Evolutionary conservation across 2,888 invertebrate genomes (phyloP).

Genomic region (Anorthoa munda): DNA sequence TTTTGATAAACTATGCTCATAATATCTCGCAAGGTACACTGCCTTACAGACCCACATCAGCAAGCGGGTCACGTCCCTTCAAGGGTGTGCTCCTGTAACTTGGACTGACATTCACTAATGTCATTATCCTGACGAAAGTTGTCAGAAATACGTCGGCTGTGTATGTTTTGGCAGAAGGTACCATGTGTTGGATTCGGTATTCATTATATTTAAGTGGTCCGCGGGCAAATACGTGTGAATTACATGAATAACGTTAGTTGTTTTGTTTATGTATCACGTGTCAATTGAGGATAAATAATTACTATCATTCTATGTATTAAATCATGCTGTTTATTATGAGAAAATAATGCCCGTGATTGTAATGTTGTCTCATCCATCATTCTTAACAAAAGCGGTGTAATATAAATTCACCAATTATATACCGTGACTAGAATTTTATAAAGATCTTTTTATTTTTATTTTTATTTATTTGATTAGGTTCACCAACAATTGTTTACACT

Average conservation of each 20-base stretch:
- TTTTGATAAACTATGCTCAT: conserved; percentile 85
- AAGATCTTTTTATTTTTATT: no score
- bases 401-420: conserved; percentile 27
- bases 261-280: conserved; percentile 3
- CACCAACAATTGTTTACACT: no score
- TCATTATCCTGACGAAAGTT: conserved; percentile 80
- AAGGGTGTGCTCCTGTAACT: conserved; percentile 78
- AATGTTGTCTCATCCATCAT: conserved; percentile 26
- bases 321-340: background rate
- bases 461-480: no score
- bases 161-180: conserved; percentile 33
- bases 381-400: conserved; percentile 1
- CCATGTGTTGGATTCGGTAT: conserved; percentile 31
- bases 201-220: conserved; percentile 26
- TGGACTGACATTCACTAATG: conserved; percentile 83
- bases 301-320: background rate
- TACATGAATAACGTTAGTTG: conserved; percentile 8
- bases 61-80: conserved; percentile 67
- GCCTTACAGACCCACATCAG: conserved; percentile 62
- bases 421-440: conserved; percentile 24
- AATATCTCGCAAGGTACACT: conserved; percentile 75
- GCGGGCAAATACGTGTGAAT: conserved; percentile 18
- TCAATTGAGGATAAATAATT: conserved; percentile 19
- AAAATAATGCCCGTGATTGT: conserved; percentile 12
- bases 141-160: conserved; percentile 54